Evolutionary conservation across 2,797 vertebrate species (phyloP), one percentile per base, ranked within the genome.

Genomic region (Mormyrops attenuatus): DNA sequence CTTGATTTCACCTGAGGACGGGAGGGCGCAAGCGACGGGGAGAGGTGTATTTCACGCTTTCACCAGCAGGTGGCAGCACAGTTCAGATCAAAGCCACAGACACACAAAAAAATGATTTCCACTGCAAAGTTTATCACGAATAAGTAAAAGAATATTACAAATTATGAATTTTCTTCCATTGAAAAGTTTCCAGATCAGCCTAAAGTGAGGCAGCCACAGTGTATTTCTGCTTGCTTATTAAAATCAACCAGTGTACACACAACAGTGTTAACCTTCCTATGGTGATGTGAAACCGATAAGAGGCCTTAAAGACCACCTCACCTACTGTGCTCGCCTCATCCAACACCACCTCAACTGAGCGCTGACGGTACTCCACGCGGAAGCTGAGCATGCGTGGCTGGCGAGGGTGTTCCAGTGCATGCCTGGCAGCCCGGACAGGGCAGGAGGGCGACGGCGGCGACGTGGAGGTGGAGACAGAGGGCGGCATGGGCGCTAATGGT

Each of bases 301-400:
- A 49, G 20, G 41, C 41, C 41, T 47, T 47, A 50, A 85, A 85
- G 47, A 50, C 13, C 3, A 50, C 47, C 98, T 98, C 96, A 99
- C 99, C 98, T 20, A 99, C 97, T 94, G 97, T 95, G 94, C 97
- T 97, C 93, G 95, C 96, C 92, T 99, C 98, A 95, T 99, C 98
- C 91, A 99, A 95, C 90, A 99, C 97, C 92, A 99, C 97, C 91
- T 99, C 98, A 92, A 98, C 96, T 60, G 96, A 95, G 92, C 97
- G 97, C 93, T 99, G 97, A 93, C 98, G 96, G 95, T 99, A 99
- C 92, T 99, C 98, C 93, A 99, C 97, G 89, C 94, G 97, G 95
- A 99, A 99, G 95, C 98, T 97, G 88, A 99, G 96, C 98, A 99
- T 98, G 82, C 98, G 97, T 47, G 98, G 96, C 22, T 98, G 98